Percentiles rank a stretch among this genome's conserved stretches.
Evolutionary conservation across 2,113 vertebrate species (phyloP).

Genomic region (Dipodomys ordii): DNA sequence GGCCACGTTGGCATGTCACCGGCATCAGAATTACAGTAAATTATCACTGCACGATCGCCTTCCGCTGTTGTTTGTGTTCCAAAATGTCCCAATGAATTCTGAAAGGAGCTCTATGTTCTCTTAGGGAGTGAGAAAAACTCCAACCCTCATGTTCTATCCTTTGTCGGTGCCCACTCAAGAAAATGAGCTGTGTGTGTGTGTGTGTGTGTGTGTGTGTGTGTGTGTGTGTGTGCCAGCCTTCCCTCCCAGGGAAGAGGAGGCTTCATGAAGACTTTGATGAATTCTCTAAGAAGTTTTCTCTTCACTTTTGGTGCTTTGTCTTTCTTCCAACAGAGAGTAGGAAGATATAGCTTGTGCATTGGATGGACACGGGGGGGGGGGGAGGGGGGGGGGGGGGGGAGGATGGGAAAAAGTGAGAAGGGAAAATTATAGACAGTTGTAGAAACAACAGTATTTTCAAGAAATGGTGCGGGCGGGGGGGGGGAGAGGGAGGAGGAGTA

Average conservation of each 20-base stretch:
- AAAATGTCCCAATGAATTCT: conserved; percentile 79
- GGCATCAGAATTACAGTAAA: conserved; percentile 53
- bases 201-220: too few species aligned
- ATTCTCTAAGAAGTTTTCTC: neutral
- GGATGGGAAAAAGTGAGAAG: too few species aligned
- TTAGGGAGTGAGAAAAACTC: neutral
- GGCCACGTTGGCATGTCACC: accelerated
- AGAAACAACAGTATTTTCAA: too few species aligned
- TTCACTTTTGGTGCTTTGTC: neutral
- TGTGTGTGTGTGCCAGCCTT: neutral
- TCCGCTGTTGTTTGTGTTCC: conserved; percentile 65
- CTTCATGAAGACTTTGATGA: neutral
- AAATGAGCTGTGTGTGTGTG: neutral
- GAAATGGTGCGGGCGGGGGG: too few species aligned
- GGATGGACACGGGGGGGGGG: neutral
- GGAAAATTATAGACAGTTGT: too few species aligned
- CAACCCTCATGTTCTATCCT: conserved; percentile 59
- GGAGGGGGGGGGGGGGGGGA: neutral
- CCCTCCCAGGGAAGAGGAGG: neutral
- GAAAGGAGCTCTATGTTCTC: conserved; percentile 73
- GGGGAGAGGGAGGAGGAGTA: neutral
- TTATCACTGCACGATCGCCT: conserved; percentile 63
- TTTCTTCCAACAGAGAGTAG: neutral
- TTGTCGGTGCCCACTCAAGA: conserved; percentile 55
- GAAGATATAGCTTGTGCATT: accelerated